Evolutionary conservation across 2,797 vertebrate genomes (phyloP).

Genomic region (Xerus rutilus): DNA sequence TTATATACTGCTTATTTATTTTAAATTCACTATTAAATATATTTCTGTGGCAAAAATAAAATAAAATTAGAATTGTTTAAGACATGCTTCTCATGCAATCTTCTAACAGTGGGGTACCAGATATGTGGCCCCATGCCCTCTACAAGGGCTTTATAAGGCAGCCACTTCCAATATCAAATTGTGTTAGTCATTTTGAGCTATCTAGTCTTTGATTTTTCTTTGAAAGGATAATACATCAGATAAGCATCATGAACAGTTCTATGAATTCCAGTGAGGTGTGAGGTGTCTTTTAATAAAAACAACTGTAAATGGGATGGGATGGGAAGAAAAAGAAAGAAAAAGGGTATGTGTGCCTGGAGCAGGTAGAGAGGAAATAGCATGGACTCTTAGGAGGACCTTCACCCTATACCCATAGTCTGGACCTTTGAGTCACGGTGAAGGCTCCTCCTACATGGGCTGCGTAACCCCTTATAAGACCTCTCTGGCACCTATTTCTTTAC

Average conservation of each 20-base stretch:
- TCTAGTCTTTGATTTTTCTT: background rate
- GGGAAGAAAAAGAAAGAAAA: background rate
- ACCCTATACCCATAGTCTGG: rapidly evolving
- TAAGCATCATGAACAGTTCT: background rate
- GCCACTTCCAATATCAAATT: background rate
- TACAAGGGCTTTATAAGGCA: background rate
- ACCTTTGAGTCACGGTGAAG: rapidly evolving
- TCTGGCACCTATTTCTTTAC: background rate
- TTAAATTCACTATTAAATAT: background rate
- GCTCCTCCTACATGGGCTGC: rapidly evolving
- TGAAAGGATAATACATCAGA: background rate
- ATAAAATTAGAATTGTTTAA: background rate
- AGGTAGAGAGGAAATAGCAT: background rate
- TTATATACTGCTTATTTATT: background rate
- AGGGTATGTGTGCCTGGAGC: background rate
- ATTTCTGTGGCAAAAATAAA: background rate
- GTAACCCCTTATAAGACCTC: rapidly evolving
- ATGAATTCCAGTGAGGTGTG: background rate
- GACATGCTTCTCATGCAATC: background rate
- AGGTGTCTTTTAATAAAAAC: background rate
- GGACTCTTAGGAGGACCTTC: background rate
- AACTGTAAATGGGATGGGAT: background rate
- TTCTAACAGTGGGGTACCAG: background rate
- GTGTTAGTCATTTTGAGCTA: background rate
- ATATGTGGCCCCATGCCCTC: background rate